Evolutionary conservation across 2,797 vertebrate genomes (phyloP), one percentile per base, ranked within the genome.

Genomic region (Spinus olivaceus): DNA sequence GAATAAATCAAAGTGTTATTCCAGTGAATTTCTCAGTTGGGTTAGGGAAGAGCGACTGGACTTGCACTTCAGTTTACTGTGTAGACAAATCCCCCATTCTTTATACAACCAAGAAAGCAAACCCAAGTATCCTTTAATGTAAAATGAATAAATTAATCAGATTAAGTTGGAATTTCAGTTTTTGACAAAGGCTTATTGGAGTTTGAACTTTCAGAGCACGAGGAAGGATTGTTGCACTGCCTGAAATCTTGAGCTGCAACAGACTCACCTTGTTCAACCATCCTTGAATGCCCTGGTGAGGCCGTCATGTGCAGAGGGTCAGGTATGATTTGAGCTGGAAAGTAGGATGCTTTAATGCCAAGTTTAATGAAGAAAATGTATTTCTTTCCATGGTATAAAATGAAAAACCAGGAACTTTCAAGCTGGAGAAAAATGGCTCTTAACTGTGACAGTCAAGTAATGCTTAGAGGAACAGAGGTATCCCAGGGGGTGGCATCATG

Each of bases 121-220:
- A 65, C 8, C 3, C 37, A 85, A 74, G 13, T 78, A 41, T 71
- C 42, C 57, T 70, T 53, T 61, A 64, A 51, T 57, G 41, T 67
- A 87, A 96, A 91, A 87, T 69, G 33, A 91, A 82, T 72, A 86
- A 90, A 76, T 84, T 82, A 93, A 91, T 92, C 67, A 65, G 83
- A 95, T 92, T 88, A 92, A 65, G 42, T 77, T 83, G 79, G 86
- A 86, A 78, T 95, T 95, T 82, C 47, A n/a, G 50, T 71, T 88
- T 94, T 77, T 89, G 50, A 87, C 71, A 78, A 95, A 93, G 42
- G 18, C 53, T 80, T 89, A 64, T 81, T 92, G 90, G 74, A 95
- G 67, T 73, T 25, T 35, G 78, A 82, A 73, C 77, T 83, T 93
- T 20, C 28, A 90, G 70, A 92, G 67, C 74, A 67, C 0, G 39